Conservation (phyloP, 2,888 invertebrate species). For the Eilema depressum region DNA sequence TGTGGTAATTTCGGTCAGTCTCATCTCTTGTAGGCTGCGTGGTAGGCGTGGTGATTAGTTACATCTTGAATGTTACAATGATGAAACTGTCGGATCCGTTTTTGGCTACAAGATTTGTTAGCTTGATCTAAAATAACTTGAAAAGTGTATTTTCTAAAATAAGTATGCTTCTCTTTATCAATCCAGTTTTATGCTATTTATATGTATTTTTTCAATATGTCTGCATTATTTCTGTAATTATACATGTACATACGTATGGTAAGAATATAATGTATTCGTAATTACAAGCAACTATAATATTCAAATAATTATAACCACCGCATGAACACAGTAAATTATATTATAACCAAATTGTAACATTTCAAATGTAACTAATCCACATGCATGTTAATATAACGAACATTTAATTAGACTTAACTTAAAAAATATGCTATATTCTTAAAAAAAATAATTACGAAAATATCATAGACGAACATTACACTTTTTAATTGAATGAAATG, state of each 20-base stretch:
- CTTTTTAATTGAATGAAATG: constrained; percentile 31
- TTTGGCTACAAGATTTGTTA: background rate
- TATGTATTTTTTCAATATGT: background rate
- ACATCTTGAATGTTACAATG: constrained; percentile 31
- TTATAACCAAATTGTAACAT: constrained; percentile 33
- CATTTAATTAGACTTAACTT: constrained; percentile 64
- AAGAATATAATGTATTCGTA: background rate
- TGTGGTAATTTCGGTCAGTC: constrained; percentile 26
- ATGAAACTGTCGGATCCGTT: background rate
- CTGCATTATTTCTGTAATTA: background rate
- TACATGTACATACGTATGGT: background rate
- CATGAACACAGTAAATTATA: background rate
- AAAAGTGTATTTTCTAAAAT: background rate
- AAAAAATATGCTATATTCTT: constrained; percentile 47
- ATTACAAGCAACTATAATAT: background rate
- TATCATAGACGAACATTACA: constrained; percentile 38
- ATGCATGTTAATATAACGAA: constrained; percentile 48
- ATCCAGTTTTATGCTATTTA: background rate
- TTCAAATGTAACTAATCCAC: constrained; percentile 29
- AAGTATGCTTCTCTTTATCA: background rate
- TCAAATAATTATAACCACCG: background rate
- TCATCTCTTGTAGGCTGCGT: constrained; percentile 47
- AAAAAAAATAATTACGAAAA: constrained; percentile 42
- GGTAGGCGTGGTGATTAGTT: constrained; percentile 32
- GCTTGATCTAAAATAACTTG: background rate